Evolutionary conservation across 1,140 invertebrate genomes (phyloP).

Genomic region (Teleogryllus occipitalis): DNA sequence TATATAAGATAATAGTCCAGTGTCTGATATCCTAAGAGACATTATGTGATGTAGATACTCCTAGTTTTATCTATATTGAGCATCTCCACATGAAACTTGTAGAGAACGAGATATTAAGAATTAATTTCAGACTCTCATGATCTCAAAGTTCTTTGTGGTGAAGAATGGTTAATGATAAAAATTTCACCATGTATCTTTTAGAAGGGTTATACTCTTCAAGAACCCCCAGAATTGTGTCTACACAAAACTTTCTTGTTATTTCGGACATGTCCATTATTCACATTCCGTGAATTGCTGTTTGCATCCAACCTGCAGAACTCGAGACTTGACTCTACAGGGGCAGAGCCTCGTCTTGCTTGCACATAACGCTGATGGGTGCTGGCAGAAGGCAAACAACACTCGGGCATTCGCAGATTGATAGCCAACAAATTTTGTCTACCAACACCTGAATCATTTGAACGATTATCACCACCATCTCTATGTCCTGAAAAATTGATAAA

Average conservation of each 20-base stretch:
- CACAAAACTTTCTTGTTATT: not conserved
- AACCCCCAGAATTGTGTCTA: not conserved
- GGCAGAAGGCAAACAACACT: not conserved
- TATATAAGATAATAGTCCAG: not conserved
- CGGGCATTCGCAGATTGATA: not conserved
- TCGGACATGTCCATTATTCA: not conserved
- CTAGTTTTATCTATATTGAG: not conserved
- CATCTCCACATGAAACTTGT: not conserved
- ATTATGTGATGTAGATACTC: not conserved
- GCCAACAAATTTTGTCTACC: not conserved
- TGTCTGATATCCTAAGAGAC: not conserved
- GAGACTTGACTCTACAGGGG: not conserved
- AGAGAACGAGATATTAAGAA: not conserved
- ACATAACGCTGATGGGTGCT: not conserved
- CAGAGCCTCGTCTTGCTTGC: not conserved
- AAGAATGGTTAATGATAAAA: not conserved
- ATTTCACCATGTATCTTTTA: not conserved
- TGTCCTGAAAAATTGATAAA: not conserved
- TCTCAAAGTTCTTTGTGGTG: not conserved
- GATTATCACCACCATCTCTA: slow-evolving; percentile 1
- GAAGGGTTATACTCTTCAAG: not conserved
- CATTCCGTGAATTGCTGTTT: not conserved
- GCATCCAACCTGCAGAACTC: not conserved
- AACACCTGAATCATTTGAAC: not conserved
- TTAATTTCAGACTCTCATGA: not conserved